These are phyloP conservation scores for Cryptoblepharus egeriae DNA, from an alignment of 2,797 vertebrate species.

Conservation along the genomic window DNA sequence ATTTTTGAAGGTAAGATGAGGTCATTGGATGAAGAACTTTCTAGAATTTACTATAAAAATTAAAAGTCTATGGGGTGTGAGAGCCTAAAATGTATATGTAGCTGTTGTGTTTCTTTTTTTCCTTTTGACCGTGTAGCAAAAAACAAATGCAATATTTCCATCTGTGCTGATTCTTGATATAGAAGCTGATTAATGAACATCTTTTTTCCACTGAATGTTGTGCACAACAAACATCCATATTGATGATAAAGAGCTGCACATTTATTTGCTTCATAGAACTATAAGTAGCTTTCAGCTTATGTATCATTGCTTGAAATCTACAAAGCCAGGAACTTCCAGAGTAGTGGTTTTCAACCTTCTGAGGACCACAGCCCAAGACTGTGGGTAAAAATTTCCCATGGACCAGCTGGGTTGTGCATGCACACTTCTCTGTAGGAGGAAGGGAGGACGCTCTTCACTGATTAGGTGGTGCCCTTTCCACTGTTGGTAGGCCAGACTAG, in stretches of 20 bases:
- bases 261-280: constrained; percentile 35
- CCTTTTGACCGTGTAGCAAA: not conserved
- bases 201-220: constrained; percentile 41
- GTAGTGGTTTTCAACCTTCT: too few species aligned
- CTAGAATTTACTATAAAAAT: not conserved
- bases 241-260: constrained; percentile 33
- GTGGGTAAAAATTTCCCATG: too few species aligned
- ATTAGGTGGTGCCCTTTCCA: too few species aligned
- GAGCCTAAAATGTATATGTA: not conserved
- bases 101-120: not conserved
- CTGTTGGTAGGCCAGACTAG: too few species aligned
- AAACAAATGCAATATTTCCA: constrained; percentile 26
- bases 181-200: constrained; percentile 48
- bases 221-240: constrained; percentile 24
- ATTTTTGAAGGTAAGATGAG: not conserved
- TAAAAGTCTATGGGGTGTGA: not conserved
- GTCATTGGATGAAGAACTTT: not conserved
- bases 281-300: constrained; percentile 33
- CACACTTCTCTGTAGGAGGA: too few species aligned
- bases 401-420: too few species aligned
- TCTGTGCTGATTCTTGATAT: constrained; percentile 32
- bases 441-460: too few species aligned
- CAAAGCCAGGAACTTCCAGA: not conserved
- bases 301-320: not conserved
- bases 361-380: too few species aligned